phyloP scores from a whole-genome alignment of 2,888 invertebrate species.

The Phortica okadai region DNA sequence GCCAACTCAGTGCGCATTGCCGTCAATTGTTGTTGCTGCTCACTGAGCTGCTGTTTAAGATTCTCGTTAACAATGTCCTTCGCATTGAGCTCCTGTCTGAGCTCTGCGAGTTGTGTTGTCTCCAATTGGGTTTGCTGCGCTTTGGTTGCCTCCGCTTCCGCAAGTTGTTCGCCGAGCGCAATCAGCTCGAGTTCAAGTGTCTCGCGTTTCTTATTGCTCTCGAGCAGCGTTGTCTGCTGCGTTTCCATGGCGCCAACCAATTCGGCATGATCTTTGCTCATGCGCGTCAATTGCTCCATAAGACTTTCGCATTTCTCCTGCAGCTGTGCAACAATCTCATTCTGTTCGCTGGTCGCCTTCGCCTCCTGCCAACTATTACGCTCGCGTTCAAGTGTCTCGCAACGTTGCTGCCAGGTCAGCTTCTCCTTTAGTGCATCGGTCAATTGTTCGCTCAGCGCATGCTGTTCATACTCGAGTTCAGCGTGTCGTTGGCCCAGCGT shows the following conservation, averaged over 20 bases:
- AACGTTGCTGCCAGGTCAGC: conserved; percentile 69
- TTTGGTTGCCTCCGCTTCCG: conserved; percentile 34
- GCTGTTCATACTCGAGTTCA: conserved; percentile 70
- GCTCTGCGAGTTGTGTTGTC: conserved; percentile 18
- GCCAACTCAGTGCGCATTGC: background rate
- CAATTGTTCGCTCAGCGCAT: conserved; percentile 57
- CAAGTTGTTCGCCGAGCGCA: conserved; percentile 17
- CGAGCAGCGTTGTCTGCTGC: conserved; percentile 55
- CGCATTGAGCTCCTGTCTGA: conserved; percentile 45
- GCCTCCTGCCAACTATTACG: conserved; percentile 68
- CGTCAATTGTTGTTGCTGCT: background rate
- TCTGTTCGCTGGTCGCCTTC: conserved; percentile 56
- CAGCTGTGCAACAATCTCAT: conserved; percentile 42
- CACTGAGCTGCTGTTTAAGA: conserved; percentile 1
- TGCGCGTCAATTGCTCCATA: conserved; percentile 59
- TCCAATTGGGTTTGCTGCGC: background rate
- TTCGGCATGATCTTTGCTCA: conserved; percentile 65
- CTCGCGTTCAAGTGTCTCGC: conserved; percentile 65
- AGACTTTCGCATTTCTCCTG: conserved; percentile 57
- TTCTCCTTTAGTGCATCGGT: conserved; percentile 62
- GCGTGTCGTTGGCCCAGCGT: conserved; percentile 79
- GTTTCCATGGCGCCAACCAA: conserved; percentile 61
- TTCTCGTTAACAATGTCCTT: conserved; percentile 44
- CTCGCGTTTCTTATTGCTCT: conserved; percentile 50
- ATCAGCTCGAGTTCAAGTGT: conserved; percentile 14